Base-by-base conservation (phyloP, 2,888 invertebrate species). In the Cremastobaeus sp. region DNA sequence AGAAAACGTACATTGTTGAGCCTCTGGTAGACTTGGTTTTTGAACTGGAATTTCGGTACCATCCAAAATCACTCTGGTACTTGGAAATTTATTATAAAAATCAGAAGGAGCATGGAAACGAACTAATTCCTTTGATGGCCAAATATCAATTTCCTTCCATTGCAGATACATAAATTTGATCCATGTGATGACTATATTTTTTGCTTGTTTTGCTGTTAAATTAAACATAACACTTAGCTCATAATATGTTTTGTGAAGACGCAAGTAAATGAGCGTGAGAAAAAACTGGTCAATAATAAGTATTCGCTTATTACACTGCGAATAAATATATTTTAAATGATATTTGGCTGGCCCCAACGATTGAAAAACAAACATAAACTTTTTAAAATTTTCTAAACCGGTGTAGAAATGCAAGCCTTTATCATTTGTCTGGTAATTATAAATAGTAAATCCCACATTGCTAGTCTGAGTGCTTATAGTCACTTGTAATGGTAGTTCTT, bases 1-100 rank as follows among this genome's bases (percentile, higher is more conserved):
- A 43, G 73, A 73, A 20, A 74, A 79, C 5, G 70, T 69, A 12
- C 65, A 52, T 69, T 78, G 76, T 30, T 78, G 25, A 25, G 25
- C 25, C 3, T 5, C 4, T 5, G 25, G 25, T 25, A 25, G 25
- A 25, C 8, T 25, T 5, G 25, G 25, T 8, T 25, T 25, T 3
- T 5, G 8, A 25, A 25, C 8, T 25, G 25, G 25, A 3, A n/a
- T n/a, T n/a, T n/a, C n/a, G n/a, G n/a, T n/a, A n/a, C n/a, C n/a
- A n/a, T n/a, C n/a, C n/a, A n/a, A n/a, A n/a, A n/a, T n/a, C n/a
- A n/a, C n/a, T n/a, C n/a, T n/a, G n/a, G n/a, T n/a, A n/a, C n/a
- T n/a, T n/a, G n/a, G n/a, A n/a, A n/a, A n/a, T n/a, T n/a, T n/a
- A n/a, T n/a, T n/a, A n/a, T n/a, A n/a, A n/a, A n/a, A n/a, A n/a